A percentile compares a stretch with the other conserved stretches of the same genome.
These are phyloP conservation scores for Corythucha ciliata DNA, from an alignment of 2,888 invertebrate species.

Conservation along the genomic window DNA sequence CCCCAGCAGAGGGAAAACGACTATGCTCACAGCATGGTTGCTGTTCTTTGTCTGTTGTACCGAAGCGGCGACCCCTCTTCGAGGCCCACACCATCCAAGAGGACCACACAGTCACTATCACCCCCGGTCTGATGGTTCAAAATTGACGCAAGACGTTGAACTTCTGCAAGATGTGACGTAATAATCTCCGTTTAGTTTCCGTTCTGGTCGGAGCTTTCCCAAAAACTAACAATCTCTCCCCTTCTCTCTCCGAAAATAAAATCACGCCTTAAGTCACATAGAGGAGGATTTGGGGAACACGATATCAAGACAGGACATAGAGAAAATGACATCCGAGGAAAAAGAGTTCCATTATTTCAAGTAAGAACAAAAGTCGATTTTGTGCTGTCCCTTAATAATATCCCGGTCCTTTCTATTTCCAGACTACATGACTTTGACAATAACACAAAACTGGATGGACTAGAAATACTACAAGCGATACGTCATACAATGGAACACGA, in stretches of 20 bases:
- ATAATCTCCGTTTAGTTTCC: too few species aligned
- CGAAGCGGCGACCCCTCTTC: slow-evolving; percentile 27
- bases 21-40: too few species aligned
- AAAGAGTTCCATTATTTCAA: slow-evolving; percentile 77
- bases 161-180: slow-evolving; percentile 68
- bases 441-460: slow-evolving; percentile 78
- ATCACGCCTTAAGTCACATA: too few species aligned
- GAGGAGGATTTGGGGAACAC: slow-evolving; percentile 65
- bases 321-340: slow-evolving; percentile 73
- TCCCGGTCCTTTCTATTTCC: slow-evolving; percentile 19
- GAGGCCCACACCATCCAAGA: slow-evolving; percentile 55
- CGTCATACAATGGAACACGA: slow-evolving; percentile 60
- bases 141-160: slow-evolving; percentile 59
- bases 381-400: neutral
- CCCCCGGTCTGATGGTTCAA: slow-evolving; percentile 47
- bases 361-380: slow-evolving; percentile 38
- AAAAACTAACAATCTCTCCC: too few species aligned
- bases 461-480: slow-evolving; percentile 77
- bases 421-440: slow-evolving; percentile 79
- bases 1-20: too few species aligned
- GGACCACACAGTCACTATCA: slow-evolving; percentile 48
- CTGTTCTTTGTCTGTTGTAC: slow-evolving; percentile 13
- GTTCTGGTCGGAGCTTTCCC: too few species aligned
- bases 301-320: slow-evolving; percentile 49
- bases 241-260: too few species aligned